phyloP scores from a whole-genome alignment of 2,797 vertebrate genomes.

The Margarornis squamiger region DNA sequence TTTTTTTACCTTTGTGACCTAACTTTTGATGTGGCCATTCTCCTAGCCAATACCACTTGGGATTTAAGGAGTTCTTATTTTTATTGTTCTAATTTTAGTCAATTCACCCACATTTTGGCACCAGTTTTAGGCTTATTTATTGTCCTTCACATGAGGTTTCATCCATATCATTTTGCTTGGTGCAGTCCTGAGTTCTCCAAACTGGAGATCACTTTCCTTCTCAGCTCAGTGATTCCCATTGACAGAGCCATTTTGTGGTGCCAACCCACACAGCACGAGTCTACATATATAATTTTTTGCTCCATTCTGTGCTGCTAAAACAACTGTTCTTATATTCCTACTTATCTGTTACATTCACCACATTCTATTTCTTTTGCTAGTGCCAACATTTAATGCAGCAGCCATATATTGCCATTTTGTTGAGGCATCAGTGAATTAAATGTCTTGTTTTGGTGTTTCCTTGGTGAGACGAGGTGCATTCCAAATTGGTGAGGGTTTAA shows the following conservation, averaged over 20 bases:
- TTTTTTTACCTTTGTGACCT: not conserved
- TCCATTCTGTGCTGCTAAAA: not conserved
- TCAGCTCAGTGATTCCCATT: not conserved
- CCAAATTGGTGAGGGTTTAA: not conserved
- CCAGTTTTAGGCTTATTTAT: not conserved
- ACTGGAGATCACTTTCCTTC: not conserved
- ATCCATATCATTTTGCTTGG: not conserved
- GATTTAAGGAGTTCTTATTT: not conserved
- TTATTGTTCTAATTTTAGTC: not conserved
- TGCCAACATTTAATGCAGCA: not conserved
- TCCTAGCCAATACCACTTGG: not conserved
- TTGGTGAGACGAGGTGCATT: not conserved
- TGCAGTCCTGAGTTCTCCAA: not conserved
- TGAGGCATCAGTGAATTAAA: not conserved
- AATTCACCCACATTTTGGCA: not conserved
- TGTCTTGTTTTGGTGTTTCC: not conserved
- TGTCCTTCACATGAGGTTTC: not conserved
- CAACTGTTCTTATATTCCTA: not conserved
- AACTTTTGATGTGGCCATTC: not conserved
- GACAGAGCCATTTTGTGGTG: not conserved
- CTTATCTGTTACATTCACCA: not conserved
- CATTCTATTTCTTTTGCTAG: not conserved
- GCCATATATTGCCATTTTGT: not conserved
- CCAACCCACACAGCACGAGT: not conserved
- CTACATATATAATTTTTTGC: not conserved